Evolutionary conservation across 2,888 invertebrate species (phyloP).

Genomic region (Sphinx pinastri): DNA sequence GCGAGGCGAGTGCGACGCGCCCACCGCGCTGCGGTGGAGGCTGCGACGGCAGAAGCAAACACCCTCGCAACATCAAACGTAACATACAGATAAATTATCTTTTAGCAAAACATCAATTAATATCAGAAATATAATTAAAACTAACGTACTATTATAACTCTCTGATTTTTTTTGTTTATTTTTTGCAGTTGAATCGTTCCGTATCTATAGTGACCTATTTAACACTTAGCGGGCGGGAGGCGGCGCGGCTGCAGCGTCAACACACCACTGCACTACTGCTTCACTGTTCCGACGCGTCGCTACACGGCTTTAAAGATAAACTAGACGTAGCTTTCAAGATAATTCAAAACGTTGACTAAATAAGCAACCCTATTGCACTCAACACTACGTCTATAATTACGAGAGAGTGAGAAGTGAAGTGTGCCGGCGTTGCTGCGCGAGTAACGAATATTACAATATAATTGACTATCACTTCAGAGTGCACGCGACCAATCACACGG

Average conservation of each 20-base stretch:
- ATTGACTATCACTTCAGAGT: conserved; percentile 75
- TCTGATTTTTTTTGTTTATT: conserved; percentile 63
- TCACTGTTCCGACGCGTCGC: neutral
- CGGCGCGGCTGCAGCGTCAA: conserved; percentile 54
- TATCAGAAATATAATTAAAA: conserved; percentile 83
- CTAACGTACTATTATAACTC: conserved; percentile 82
- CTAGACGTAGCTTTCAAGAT: neutral
- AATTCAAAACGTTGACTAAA: conserved; percentile 5
- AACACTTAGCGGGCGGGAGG: conserved; percentile 62
- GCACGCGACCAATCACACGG: conserved; percentile 39
- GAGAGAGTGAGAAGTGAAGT: conserved; percentile 30
- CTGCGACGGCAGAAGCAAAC: conserved; percentile 49
- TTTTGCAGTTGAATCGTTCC: conserved; percentile 69
- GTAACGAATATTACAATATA: conserved; percentile 71
- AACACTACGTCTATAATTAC: conserved; percentile 9
- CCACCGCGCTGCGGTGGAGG: conserved; percentile 45
- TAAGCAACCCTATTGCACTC: conserved; percentile 11
- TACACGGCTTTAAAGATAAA: neutral
- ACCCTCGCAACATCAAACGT: conserved; percentile 64
- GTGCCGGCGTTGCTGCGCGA: conserved; percentile 50
- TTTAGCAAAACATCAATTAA: conserved; percentile 82
- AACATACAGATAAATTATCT: conserved; percentile 80
- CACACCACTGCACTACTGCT: conserved; percentile 37
- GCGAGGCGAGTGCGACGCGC: conserved; percentile 18
- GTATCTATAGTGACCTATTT: conserved; percentile 71